A percentile compares a stretch with the other conserved stretches of the same genome.
These are phyloP conservation scores for Petrocephalus sullivani DNA, from an alignment of 2,797 vertebrate genomes.

Conservation along the genomic window DNA sequence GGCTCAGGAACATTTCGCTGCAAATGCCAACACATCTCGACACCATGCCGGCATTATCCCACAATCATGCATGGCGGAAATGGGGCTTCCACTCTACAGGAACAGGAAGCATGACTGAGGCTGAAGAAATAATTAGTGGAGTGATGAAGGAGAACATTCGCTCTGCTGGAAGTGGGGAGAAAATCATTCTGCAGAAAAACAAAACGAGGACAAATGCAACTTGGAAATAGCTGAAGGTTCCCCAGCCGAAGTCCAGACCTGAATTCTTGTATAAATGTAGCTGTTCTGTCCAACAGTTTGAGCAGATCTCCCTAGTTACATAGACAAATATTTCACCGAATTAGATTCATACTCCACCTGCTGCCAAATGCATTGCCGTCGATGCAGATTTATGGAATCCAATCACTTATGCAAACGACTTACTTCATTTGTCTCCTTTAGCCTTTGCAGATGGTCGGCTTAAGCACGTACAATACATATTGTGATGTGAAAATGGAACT, in stretches of 20 bases:
- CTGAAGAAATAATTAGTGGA: background rate
- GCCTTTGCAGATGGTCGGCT: background rate
- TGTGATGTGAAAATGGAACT: background rate
- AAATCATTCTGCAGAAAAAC: background rate
- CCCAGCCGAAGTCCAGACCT: background rate
- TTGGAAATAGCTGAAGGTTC: background rate
- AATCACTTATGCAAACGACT: background rate
- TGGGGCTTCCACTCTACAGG: background rate
- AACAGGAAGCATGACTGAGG: background rate
- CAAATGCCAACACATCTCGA: background rate
- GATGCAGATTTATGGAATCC: background rate
- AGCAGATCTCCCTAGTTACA: background rate
- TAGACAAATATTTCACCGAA: background rate
- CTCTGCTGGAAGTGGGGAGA: background rate
- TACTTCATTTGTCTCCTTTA: background rate
- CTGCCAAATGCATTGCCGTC: background rate
- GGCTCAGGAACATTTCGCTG: background rate
- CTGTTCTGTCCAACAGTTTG: background rate
- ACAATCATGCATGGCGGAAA: background rate
- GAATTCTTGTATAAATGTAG: background rate
- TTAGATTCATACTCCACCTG: background rate
- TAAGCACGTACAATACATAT: background rate
- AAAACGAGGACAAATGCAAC: background rate
- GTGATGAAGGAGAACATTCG: background rate
- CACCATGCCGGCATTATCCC: background rate